These are phyloP conservation scores for Creontiades dilutus DNA, from an alignment of 2,888 invertebrate species.

Conservation along the genomic window DNA sequence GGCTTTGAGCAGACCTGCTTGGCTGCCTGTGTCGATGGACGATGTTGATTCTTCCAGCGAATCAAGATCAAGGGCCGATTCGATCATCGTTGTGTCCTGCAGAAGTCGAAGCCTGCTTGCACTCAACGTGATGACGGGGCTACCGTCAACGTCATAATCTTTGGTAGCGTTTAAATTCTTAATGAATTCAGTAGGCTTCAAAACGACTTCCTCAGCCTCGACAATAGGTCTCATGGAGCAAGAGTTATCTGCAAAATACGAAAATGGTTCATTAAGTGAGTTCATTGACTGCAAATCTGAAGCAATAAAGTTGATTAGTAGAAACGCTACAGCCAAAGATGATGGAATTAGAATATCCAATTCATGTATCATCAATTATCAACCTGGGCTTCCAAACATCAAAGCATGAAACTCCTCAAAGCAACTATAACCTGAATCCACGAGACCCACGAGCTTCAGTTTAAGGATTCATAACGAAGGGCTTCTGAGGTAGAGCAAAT, in stretches of 20 bases:
- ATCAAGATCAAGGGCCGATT: slow-evolving; percentile 92
- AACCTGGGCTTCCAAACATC: too few species aligned
- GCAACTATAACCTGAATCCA: too few species aligned
- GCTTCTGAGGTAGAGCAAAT: too few species aligned
- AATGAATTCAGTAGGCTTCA: slow-evolving; percentile 72
- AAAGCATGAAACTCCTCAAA: too few species aligned
- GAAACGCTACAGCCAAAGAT: too few species aligned
- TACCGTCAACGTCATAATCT: slow-evolving; percentile 74
- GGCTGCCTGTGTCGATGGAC: slow-evolving; percentile 84
- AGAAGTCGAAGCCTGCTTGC: slow-evolving; percentile 88
- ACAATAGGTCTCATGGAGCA: slow-evolving; percentile 71
- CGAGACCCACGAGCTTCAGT: too few species aligned
- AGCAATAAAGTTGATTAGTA: neutral
- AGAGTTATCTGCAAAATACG: slow-evolving; percentile 63
- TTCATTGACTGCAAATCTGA: neutral
- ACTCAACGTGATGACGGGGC: slow-evolving; percentile 79
- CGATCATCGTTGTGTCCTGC: slow-evolving; percentile 94
- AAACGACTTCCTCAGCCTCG: slow-evolving; percentile 72
- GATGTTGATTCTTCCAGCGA: slow-evolving; percentile 86
- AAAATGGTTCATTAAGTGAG: neutral
- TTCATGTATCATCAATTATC: too few species aligned
- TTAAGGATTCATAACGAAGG: too few species aligned
- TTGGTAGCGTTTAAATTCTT: slow-evolving; percentile 70
- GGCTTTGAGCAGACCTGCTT: slow-evolving; percentile 83
- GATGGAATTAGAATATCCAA: too few species aligned